Evolutionary conservation across 2,797 vertebrate species (phyloP).

Genomic region (Spinus pinus): DNA sequence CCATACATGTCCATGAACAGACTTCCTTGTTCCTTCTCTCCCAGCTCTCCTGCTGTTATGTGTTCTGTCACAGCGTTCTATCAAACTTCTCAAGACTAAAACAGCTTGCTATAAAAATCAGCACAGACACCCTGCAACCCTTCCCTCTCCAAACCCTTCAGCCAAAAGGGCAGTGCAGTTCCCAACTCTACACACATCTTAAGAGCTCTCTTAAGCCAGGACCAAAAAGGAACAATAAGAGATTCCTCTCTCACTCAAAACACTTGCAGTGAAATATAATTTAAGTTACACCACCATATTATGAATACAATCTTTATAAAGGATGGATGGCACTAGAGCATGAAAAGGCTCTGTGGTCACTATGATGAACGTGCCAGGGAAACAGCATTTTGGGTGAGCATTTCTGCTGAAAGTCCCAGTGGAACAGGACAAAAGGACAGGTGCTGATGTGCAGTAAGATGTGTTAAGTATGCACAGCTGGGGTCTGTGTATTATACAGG

Average conservation of each 20-base stretch:
- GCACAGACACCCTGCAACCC: not conserved
- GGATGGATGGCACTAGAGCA: not conserved
- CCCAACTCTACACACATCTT: not conserved
- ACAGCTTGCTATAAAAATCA: not conserved
- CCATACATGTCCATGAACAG: not conserved
- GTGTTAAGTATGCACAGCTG: fast-evolving
- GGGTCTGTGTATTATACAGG: fast-evolving
- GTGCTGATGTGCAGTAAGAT: not conserved
- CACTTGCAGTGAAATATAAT: not conserved
- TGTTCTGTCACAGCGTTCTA: not conserved
- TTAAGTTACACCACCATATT: not conserved
- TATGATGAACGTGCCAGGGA: not conserved
- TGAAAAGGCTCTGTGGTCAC: not conserved
- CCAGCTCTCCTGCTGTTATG: not conserved
- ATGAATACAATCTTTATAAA: not conserved
- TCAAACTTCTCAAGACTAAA: not conserved
- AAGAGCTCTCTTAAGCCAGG: not conserved
- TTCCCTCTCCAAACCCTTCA: not conserved
- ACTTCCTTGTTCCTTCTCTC: not conserved
- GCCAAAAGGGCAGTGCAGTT: not conserved
- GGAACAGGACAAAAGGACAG: not conserved
- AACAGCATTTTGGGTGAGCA: not conserved
- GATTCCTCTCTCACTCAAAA: not conserved
- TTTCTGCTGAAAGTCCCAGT: not conserved
- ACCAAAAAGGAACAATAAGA: not conserved